Base-by-base conservation (phyloP, 2,113 vertebrate species). In the Lipophrys pholis region DNA sequence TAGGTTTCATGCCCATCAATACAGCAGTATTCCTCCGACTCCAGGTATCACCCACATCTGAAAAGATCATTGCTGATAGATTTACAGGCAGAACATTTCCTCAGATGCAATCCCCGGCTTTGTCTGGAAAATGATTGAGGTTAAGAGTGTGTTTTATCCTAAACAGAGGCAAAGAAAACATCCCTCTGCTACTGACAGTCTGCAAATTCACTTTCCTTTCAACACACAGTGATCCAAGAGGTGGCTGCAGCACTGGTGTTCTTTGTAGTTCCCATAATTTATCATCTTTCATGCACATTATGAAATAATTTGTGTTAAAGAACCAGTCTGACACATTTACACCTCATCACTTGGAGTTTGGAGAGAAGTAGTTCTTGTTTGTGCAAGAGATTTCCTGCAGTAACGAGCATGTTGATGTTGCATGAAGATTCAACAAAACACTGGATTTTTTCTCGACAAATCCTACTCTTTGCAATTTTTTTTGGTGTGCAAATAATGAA, bases 1-100 rank as follows among this genome's bases (percentile, higher is more conserved):
- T 92, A 92, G 91, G 86, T 92, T 88, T 78, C 79, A 86, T 82
- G 83, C 82, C 84, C 67, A 39, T 90, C 87, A 85, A 79, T 82
- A 55, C 70, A 56, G 81, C 83, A 67, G 71, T 84, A 61, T 70
- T 86, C 54, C 71, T 74, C 72, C 55, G 51, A 69, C 81, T 79
- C 69, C 50, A 61, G 75, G 80, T 70, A 81, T 87, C 67, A 49
- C 54, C 62, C 73, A 53, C 81, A 82, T 90, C 81, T 88, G 73
- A 85, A 84, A 90, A 91, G 81, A 78, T 77, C 73, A 58, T 67
- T 60, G 84, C 39, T 90, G 92, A 91, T 74, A 80, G 92, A 93
- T 91, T 78, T 80, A 67, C 69, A 70, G 78, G 73, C 73, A 76
- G 52, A 81, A 80, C 80, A 52, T 64, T 86, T 90, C 82, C 82